These are phyloP conservation scores for Dryococelus australis DNA, from an alignment of 2,888 invertebrate species.

Conservation along the genomic window DNA sequence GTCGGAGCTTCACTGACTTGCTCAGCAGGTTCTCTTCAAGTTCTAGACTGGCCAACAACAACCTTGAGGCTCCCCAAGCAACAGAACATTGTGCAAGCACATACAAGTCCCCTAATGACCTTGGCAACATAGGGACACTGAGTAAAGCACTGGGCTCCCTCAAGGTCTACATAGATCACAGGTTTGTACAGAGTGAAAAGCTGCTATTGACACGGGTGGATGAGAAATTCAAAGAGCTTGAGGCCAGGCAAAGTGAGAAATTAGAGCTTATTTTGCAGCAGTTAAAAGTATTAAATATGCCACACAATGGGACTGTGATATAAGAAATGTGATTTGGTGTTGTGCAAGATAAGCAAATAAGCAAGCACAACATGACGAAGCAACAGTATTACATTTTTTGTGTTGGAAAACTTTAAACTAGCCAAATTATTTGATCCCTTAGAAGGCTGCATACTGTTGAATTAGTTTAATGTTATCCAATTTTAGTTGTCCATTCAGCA, in stretches of 20 bases:
- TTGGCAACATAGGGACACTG: conserved; percentile 40
- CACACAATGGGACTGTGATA: not conserved
- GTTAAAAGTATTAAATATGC: conserved; percentile 45
- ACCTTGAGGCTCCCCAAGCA: no score
- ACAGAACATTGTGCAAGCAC: conserved; percentile 43
- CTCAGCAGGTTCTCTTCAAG: conserved; percentile 42
- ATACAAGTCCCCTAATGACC: conserved; percentile 40
- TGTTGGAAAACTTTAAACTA: no score
- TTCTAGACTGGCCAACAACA: conserved; percentile 39
- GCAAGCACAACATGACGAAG: no score
- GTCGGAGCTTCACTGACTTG: conserved; percentile 41
- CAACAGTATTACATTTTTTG: no score
- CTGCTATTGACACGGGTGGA: conserved; percentile 50
- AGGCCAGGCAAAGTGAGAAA: conserved; percentile 55
- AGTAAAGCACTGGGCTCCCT: conserved; percentile 2
- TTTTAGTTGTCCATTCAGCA: no score
- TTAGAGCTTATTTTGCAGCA: conserved; percentile 50
- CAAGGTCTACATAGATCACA: conserved; percentile 54
- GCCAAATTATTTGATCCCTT: no score
- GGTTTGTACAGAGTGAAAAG: conserved; percentile 54
- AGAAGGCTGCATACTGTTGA: no score
- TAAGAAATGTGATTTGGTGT: not conserved
- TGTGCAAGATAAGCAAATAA: no score
- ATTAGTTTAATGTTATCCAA: no score
- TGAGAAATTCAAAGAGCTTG: conserved; percentile 53